Evolutionary conservation across 2,113 vertebrate species (phyloP).

Genomic region (Nothobranchius kuhntae): DNA sequence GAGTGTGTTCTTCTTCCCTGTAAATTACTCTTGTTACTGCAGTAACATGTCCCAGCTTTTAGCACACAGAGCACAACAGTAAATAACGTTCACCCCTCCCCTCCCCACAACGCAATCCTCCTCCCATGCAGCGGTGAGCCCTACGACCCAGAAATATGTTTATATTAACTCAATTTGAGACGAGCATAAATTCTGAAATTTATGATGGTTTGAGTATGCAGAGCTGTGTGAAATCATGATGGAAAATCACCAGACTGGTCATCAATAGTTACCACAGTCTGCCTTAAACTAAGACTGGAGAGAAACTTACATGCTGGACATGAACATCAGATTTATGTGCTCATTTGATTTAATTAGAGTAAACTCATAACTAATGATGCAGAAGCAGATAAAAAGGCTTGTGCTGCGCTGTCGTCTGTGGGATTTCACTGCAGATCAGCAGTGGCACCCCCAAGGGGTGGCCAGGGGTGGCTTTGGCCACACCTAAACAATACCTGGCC

Average conservation of each 20-base stretch:
- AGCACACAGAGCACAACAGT: constrained; percentile 26
- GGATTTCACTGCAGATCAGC: constrained; percentile 12
- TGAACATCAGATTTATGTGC: constrained; percentile 12
- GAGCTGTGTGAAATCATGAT: constrained; percentile 27
- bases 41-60: constrained; percentile 1
- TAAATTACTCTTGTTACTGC: constrained; percentile 48
- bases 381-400: neutral
- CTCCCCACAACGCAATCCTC: constrained; percentile 37
- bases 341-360: constrained; percentile 15
- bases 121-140: constrained; percentile 27
- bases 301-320: constrained; percentile 9
- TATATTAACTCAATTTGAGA: constrained; percentile 33
- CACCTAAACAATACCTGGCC: neutral
- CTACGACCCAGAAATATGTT: constrained; percentile 52
- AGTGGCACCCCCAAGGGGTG: neutral
- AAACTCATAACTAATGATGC: constrained; percentile 12
- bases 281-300: constrained; percentile 11
- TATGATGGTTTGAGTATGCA: constrained; percentile 16
- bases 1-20: constrained; percentile 41
- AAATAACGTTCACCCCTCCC: constrained; percentile 41
- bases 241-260: constrained; percentile 18
- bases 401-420: neutral
- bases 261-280: constrained; percentile 24
- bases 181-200: constrained; percentile 27
- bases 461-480: too few relatives aligned